A percentile compares a stretch with the other conserved stretches of the same genome.
Conservation (phyloP, 2,888 invertebrate species). For the Lochmaea crataegi region DNA sequence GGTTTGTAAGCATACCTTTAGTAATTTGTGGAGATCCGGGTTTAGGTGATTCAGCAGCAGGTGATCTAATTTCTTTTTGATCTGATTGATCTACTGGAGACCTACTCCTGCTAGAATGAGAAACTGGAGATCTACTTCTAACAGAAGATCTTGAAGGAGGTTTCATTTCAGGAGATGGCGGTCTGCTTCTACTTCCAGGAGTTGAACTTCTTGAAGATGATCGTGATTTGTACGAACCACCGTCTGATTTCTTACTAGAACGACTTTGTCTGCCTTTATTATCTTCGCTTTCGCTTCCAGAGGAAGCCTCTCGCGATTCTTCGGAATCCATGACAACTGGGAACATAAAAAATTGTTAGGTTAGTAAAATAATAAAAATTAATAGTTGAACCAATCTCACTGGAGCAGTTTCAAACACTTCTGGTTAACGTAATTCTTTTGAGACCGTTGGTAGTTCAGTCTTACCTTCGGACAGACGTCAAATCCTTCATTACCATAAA, state of each 20-base stretch:
- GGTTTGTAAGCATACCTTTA: background rate
- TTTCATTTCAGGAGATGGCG: constrained; percentile 38
- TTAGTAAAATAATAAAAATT: constrained; percentile 16
- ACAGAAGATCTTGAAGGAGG: constrained; percentile 47
- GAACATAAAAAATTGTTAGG: constrained; percentile 43
- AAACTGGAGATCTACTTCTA: constrained; percentile 61
- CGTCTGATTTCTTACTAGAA: constrained; percentile 44
- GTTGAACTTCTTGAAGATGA: constrained; percentile 41
- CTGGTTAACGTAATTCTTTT: constrained; percentile 55
- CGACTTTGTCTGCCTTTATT: constrained; percentile 52
- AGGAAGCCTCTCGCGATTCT: constrained; percentile 69
- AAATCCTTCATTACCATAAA: constrained; percentile 63
- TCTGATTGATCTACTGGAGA: constrained; percentile 22
- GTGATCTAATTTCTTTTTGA: constrained; percentile 34
- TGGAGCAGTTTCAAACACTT: constrained; percentile 49
- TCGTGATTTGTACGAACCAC: constrained; percentile 39
- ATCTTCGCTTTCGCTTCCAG: constrained; percentile 60
- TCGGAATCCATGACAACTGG: constrained; percentile 70
- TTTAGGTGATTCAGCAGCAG: constrained; percentile 2
- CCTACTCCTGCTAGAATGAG: constrained; percentile 34
- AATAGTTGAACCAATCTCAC: constrained; percentile 34
- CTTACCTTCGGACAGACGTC: constrained; percentile 64
- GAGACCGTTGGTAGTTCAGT: constrained; percentile 62
- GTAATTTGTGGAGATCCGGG: background rate
- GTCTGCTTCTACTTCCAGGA: constrained; percentile 44